Evolutionary conservation across 2,888 invertebrate species (phyloP).

Genomic region (Uropetala carovei): DNA sequence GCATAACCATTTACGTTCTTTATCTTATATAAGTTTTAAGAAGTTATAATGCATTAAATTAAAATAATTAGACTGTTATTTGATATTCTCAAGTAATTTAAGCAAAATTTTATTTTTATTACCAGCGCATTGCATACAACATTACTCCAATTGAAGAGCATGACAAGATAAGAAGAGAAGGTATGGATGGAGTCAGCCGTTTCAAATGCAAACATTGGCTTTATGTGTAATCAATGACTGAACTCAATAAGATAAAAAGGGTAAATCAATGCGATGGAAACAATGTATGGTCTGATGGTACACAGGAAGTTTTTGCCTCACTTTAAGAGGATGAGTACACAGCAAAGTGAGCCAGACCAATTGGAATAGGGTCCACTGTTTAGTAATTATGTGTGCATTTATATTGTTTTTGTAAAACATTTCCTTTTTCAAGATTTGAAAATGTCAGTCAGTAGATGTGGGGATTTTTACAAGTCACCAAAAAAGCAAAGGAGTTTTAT

Average conservation of each 20-base stretch:
- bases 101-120: conserved; percentile 69
- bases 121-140: conserved; percentile 81
- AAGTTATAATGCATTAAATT: conserved; percentile 45
- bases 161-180: conserved; percentile 78
- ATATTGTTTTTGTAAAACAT: conserved; percentile 36
- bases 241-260: neutral
- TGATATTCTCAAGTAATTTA: neutral
- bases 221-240: conserved; percentile 77
- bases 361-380: conserved; percentile 55
- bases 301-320: neutral
- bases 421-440: conserved; percentile 37
- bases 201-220: conserved; percentile 83
- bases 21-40: neutral
- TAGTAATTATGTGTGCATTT: conserved; percentile 44
- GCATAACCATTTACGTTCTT: neutral
- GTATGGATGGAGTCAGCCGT: conserved; percentile 79
- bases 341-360: conserved; percentile 37
- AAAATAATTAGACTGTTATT: neutral
- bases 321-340: neutral
- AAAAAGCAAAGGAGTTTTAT: neutral
- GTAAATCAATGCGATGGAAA: neutral
- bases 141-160: conserved; percentile 83
- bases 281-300: neutral
- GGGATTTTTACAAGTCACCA: neutral
- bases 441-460: neutral